A percentile compares a stretch with the other conserved stretches of the same genome.
phyloP scores from a whole-genome alignment of 2,113 vertebrate genomes.

The Okapia johnstoni region DNA sequence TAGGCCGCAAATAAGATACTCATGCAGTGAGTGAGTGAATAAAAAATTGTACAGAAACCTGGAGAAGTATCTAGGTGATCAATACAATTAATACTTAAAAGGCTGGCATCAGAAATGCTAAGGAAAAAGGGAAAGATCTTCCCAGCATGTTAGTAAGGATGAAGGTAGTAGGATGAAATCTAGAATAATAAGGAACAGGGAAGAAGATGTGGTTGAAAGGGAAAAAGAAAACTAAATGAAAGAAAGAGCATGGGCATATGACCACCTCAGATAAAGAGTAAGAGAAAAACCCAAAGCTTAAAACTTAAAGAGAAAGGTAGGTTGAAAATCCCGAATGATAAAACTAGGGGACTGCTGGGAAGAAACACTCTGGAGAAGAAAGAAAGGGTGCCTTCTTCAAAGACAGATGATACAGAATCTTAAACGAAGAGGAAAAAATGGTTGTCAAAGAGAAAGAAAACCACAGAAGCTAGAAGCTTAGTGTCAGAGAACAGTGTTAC shows the following conservation, averaged over 20 bases:
- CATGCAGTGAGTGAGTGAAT: not conserved
- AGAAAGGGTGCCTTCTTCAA: slow-evolving; percentile 38
- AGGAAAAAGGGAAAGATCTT: not conserved
- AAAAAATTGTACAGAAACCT: not conserved
- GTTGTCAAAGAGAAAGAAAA: slow-evolving; percentile 26
- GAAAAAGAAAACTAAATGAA: slow-evolving; percentile 40
- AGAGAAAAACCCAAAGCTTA: slow-evolving; percentile 29
- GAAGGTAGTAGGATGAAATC: slow-evolving; percentile 18
- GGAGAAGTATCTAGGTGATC: not conserved
- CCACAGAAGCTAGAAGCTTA: not conserved
- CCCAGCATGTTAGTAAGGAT: not conserved
- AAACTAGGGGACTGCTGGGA: slow-evolving; percentile 39
- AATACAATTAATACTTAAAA: slow-evolving; percentile 14
- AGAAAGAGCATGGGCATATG: slow-evolving; percentile 40
- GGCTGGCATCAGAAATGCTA: not conserved
- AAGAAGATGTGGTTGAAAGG: not conserved
- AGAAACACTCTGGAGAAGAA: slow-evolving; percentile 56
- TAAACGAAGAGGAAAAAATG: slow-evolving; percentile 9
- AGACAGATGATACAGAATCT: slow-evolving; percentile 55
- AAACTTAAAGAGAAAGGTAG: slow-evolving; percentile 34
- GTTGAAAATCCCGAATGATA: slow-evolving; percentile 36
- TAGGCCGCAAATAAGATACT: not conserved
- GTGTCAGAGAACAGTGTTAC: not conserved
- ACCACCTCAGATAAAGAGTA: not conserved
- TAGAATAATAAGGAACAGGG: slow-evolving; percentile 37